Evolutionary conservation across 2,797 vertebrate genomes (phyloP), one percentile per base, ranked within the genome.

Genomic region (Pangasius mekongensis): DNA sequence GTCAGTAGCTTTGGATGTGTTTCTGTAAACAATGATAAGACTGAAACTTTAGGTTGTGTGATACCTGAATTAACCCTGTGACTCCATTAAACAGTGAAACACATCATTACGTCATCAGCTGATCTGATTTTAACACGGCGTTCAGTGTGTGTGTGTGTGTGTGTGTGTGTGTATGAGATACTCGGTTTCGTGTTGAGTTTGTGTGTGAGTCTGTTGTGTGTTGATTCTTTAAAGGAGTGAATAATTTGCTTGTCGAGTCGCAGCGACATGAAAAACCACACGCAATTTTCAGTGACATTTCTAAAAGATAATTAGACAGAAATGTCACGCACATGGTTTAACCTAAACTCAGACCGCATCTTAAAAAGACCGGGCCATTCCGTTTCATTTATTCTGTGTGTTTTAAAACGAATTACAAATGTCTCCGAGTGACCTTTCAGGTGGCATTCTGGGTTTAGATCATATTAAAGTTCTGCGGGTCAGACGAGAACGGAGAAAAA

Each of bases 381-480:
- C 54, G 83, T 91, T 90, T 89, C 11, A 33, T 89, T 91, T 90
- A 86, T 86, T 91, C 67, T 64, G 74, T 91, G 54, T 87, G 86
- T 85, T 90, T 90, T 89, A 89, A 92, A 87, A 60, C 67, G 85
- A 89, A 86, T 90, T 88, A 92, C 89, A 91, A 92, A 91, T 90
- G 89, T 91, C 91, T 90, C 54, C 5, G 80, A 20, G 47, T 90
- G 91, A 90, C 91, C 92, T 93, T 93, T 92, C 76, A 62, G 89
- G 71, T 87, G 89, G 71, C 73, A 84, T 92, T 91, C 71, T 66
- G n/a, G 33, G 87, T 88, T 91, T 87, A 86, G 90, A 90, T 87
- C 73, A 81, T 86, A 86, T 85, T 86, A 88, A 88, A 85, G 91
- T 47, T 85, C 86, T 47, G 81, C 66, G 77, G 83, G 85, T 33